A percentile compares a stretch with the other conserved stretches of the same genome.
Conservation (phyloP, 2,113 vertebrate genomes). For the Nestor notabilis region DNA sequence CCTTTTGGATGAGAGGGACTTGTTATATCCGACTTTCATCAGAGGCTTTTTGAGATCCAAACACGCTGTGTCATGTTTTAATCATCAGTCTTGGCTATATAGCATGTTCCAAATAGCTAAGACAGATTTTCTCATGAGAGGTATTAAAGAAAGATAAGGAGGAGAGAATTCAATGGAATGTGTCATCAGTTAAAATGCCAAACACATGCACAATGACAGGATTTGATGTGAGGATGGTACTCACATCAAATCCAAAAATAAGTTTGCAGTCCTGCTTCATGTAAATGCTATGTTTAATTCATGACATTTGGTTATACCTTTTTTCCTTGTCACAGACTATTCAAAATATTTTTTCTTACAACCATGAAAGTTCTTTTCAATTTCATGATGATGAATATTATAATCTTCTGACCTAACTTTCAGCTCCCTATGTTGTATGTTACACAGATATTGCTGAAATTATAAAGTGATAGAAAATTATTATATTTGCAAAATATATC, state of each 20-base stretch:
- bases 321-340: background rate
- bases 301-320: background rate
- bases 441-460: background rate
- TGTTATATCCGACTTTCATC: background rate
- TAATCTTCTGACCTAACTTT: background rate
- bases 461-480: background rate
- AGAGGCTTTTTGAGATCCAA: background rate
- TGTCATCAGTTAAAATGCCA: constrained; percentile 3
- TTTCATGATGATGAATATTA: background rate
- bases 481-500: background rate
- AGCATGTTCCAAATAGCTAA: background rate
- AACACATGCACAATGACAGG: background rate
- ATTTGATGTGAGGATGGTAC: background rate
- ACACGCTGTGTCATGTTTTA: background rate
- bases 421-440: background rate
- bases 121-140: background rate
- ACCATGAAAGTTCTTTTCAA: background rate
- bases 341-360: background rate
- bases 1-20: background rate
- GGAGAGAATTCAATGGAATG: background rate
- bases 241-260: background rate
- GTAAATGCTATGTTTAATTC: background rate
- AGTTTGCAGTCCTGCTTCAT: background rate
- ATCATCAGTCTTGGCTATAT: background rate
- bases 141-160: background rate